Base-by-base conservation (phyloP, 2,113 vertebrate species). In the Nannobrachium achirus region DNA sequence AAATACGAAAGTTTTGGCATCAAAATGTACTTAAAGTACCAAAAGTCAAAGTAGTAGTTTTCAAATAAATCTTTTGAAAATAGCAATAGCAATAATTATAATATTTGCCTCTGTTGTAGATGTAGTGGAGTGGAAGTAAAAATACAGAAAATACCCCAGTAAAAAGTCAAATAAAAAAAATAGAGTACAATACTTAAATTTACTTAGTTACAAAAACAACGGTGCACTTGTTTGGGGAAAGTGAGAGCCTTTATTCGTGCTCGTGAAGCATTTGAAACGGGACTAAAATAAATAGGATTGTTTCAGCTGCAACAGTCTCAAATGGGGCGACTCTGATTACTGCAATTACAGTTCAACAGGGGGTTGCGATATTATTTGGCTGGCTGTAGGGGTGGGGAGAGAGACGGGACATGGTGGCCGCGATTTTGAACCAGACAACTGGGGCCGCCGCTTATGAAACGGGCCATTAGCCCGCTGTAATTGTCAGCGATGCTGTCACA, bases 381-480 rank as follows among this genome's bases (percentile, higher is more conserved):
- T 39, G 33, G 61, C 7, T 63, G 15, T 50, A 14, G 16, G 14
- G 48, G 13, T 3, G 48, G 48, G 48, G 50, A 76, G 75, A 72
- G n/a, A n/a, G n/a, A n/a, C n/a, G n/a, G n/a, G n/a, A 66, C 41
- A 58, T 11, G 53, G 16, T 51, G 20, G 52, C 18, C 52, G 15
- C 39, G 56, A 63, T 75, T 71, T 71, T 44, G 80, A 82, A 83
- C 39, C 55, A 71, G 80, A 63, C 71, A 84, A 61, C 39, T 16
- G 16, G 53, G 58, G 73, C 66, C 66, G 78, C 57, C 64, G 60
- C 79, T 81, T 75, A 65, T 73, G 75, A 83, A 86, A 71, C 64
- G 73, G 76, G 64, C 76, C 76, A 87, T 88, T 87, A 85, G 66
- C 73, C 82, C 70, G 69, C 63, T 72, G 64, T 84, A 88, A 90